Evolutionary conservation across 2,113 vertebrate species (phyloP).

Genomic region (Limanda limanda): DNA sequence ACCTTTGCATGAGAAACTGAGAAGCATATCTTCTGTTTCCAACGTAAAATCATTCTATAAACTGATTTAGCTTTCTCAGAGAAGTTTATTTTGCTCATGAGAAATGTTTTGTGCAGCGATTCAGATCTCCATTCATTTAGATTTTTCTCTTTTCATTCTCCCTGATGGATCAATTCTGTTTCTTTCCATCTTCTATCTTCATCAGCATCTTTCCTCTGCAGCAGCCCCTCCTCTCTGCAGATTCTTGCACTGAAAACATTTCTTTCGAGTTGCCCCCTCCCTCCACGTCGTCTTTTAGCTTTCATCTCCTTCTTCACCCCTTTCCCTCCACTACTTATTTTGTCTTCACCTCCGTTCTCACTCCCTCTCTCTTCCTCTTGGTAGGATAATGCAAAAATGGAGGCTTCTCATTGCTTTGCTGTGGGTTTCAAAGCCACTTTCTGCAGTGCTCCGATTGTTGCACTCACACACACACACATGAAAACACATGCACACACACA

Average conservation of each 20-base stretch:
- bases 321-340: not conserved
- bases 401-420: slow-evolving; percentile 21
- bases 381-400: slow-evolving; percentile 61
- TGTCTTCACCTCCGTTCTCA: slow-evolving; percentile 21
- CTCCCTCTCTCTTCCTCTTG: slow-evolving; percentile 31
- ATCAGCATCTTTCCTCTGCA: not conserved
- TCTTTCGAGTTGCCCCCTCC: not conserved
- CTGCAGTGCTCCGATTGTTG: slow-evolving; percentile 30
- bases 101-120: not conserved
- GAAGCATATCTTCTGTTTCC: not conserved
- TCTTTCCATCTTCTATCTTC: not conserved
- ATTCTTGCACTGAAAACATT: not conserved
- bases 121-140: not conserved
- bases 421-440: slow-evolving; percentile 47
- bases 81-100: not conserved
- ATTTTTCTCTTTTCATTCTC: not conserved
- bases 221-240: not conserved
- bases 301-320: not conserved
- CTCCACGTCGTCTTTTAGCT: not conserved
- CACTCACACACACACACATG: not conserved
- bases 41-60: not conserved
- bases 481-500: slow-evolving; percentile 1
- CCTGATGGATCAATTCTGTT: not conserved
- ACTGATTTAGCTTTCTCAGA: not conserved
- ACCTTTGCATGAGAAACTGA: not conserved